These are phyloP conservation scores for Rhynchophorus ferrugineus DNA, from an alignment of 1,140 invertebrate genomes.

Conservation along the genomic window DNA sequence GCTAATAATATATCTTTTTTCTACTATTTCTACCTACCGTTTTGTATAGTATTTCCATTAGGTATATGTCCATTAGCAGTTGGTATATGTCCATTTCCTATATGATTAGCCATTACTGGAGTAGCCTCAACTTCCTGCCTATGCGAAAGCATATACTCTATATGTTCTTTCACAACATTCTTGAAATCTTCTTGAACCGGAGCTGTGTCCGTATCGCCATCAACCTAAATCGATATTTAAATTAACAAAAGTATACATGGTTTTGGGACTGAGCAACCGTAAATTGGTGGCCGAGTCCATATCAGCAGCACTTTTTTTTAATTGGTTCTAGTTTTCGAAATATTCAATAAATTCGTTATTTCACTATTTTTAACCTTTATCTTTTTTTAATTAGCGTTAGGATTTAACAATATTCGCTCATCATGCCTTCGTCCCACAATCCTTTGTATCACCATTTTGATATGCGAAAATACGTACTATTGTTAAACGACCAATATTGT, in stretches of 20 bases:
- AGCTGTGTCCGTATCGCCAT: conserved; percentile 68
- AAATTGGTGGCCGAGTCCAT: no score
- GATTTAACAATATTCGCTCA: no score
- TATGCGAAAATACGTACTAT: conserved; percentile 63
- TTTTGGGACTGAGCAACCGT: no score
- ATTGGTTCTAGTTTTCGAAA: no score
- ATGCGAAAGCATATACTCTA: conserved; percentile 46
- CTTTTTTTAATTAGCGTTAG: no score
- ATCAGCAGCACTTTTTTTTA: not conserved
- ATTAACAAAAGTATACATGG: not conserved
- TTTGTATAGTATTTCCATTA: conserved; percentile 15
- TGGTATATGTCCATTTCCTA: conserved; percentile 27
- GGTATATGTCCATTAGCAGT: conserved; percentile 16
- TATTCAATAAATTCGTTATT: no score
- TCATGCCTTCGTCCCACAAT: no score
- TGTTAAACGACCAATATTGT: conserved; percentile 66
- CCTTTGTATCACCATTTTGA: no score
- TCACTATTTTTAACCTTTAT: no score
- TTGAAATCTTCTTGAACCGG: conserved; percentile 70
- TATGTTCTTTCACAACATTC: conserved; percentile 57
- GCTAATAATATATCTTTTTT: no score
- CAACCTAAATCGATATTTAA: conserved; percentile 48
- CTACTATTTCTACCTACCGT: no score
- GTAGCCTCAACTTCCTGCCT: conserved; percentile 3
- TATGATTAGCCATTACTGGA: not conserved